A percentile compares a stretch with the other conserved stretches of the same genome.
Conservation (phyloP, 2,797 vertebrate species). For the Champsocephalus gunnari region DNA sequence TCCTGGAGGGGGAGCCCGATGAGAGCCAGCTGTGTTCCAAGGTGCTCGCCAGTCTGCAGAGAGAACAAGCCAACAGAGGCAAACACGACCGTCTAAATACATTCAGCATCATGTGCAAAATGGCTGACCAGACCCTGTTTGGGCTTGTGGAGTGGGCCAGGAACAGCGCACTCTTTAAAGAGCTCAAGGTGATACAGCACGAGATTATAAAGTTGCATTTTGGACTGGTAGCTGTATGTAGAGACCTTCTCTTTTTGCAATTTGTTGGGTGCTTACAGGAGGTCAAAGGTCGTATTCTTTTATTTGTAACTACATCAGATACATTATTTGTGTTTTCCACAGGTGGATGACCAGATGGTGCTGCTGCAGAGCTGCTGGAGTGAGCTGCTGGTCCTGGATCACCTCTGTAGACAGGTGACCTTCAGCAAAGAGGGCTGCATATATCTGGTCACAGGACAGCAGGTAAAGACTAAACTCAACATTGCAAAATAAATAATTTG, state of each 20-base stretch:
- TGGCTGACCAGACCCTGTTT: slow-evolving; percentile 88
- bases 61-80: slow-evolving; percentile 85
- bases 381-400: slow-evolving; percentile 87
- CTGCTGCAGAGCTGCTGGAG: slow-evolving; percentile 90
- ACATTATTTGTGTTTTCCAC: slow-evolving; percentile 3
- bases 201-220: neutral
- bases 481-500: neutral
- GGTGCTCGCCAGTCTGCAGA: slow-evolving; percentile 83
- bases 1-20: slow-evolving; percentile 84
- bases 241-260: neutral
- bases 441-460: slow-evolving; percentile 87
- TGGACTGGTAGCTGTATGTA: neutral
- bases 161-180: slow-evolving; percentile 85
- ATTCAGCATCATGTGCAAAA: slow-evolving; percentile 90
- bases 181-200: slow-evolving; percentile 81
- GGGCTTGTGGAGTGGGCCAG: slow-evolving; percentile 88
- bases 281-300: neutral
- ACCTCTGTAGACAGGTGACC: slow-evolving; percentile 86
- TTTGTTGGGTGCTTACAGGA: neutral
- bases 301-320: neutral
- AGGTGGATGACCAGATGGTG: slow-evolving; percentile 89
- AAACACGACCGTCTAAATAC: slow-evolving; percentile 88
- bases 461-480: slow-evolving; percentile 66
- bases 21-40: slow-evolving; percentile 84
- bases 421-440: slow-evolving; percentile 85